Evolutionary conservation across 1,140 invertebrate genomes (phyloP).

Genomic region (Drosophila truncata): DNA sequence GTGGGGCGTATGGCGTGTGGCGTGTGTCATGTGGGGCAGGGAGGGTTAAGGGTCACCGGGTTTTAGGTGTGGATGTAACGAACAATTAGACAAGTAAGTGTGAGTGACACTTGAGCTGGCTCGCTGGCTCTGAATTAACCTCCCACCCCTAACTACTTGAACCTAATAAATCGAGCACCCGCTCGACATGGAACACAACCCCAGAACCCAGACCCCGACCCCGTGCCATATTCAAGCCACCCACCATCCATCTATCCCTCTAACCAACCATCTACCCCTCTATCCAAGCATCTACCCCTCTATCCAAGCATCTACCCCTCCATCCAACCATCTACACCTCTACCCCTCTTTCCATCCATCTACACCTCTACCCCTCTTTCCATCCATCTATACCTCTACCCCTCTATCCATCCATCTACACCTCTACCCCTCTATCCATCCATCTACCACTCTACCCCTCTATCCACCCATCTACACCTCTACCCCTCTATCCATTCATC

Average conservation of each 20-base stretch:
- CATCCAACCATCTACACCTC: background rate
- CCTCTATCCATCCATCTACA: background rate
- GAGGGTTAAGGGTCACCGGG: conserved; percentile 39
- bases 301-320: background rate
- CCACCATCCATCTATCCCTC: background rate
- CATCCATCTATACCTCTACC: background rate
- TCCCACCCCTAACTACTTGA: conserved; percentile 58
- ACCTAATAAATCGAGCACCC: conserved; percentile 81
- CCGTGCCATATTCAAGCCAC: background rate
- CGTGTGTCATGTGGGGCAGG: background rate
- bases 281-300: too few species aligned
- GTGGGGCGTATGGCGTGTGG: background rate
- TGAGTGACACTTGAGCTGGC: conserved; percentile 63
- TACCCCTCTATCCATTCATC: too few species aligned
- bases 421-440: background rate
- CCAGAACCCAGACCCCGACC: background rate
- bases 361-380: too few species aligned
- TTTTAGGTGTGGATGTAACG: conserved; percentile 46
- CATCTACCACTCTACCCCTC: background rate
- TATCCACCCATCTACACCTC: background rate
- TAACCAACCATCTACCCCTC: background rate
- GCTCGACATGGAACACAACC: conserved; percentile 54
- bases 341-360: conserved; percentile 1
- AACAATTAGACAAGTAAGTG: conserved; percentile 64
- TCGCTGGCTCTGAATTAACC: conserved; percentile 35